Conservation (phyloP, 2,113 vertebrate genomes). For the Pimephales promelas region DNA sequence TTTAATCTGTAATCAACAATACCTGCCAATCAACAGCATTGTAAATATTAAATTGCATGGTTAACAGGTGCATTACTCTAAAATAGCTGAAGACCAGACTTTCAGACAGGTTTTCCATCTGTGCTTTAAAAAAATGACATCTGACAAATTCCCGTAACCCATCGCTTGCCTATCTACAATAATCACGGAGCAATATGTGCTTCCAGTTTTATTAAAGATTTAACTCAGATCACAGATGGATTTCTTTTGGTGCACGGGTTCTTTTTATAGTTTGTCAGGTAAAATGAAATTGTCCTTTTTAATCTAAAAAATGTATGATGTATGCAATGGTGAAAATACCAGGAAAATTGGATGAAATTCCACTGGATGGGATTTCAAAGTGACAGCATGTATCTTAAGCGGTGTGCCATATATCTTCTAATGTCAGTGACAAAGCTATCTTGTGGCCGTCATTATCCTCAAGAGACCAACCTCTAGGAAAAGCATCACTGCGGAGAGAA, state of each 20-base stretch:
- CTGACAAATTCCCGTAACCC: background rate
- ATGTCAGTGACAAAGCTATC: slow-evolving; percentile 31
- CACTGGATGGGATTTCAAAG: background rate
- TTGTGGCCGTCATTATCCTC: slow-evolving; percentile 18
- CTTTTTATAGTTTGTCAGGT: background rate
- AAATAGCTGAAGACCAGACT: background rate
- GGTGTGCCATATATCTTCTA: slow-evolving; percentile 18
- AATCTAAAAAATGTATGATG: slow-evolving; percentile 17
- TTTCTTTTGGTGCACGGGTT: background rate
- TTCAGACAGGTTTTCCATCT: slow-evolving; percentile 19
- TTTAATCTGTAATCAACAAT: background rate
- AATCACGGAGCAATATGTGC: background rate
- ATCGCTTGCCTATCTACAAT: background rate
- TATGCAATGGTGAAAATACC: slow-evolving; percentile 3
- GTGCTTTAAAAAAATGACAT: background rate
- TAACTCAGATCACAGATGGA: slow-evolving; percentile 1
- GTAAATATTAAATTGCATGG: background rate
- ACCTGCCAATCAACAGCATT: background rate
- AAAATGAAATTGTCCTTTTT: slow-evolving; percentile 26
- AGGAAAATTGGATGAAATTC: background rate
- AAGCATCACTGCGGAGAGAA: background rate
- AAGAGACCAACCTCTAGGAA: slow-evolving; percentile 16
- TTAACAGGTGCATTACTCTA: background rate
- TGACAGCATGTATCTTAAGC: slow-evolving; percentile 23
- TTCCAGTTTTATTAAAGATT: slow-evolving; percentile 18